A percentile compares a stretch with the other conserved stretches of the same genome.
phyloP scores from a whole-genome alignment of 2,797 vertebrate genomes.

The Propithecus perrieri region DNA sequence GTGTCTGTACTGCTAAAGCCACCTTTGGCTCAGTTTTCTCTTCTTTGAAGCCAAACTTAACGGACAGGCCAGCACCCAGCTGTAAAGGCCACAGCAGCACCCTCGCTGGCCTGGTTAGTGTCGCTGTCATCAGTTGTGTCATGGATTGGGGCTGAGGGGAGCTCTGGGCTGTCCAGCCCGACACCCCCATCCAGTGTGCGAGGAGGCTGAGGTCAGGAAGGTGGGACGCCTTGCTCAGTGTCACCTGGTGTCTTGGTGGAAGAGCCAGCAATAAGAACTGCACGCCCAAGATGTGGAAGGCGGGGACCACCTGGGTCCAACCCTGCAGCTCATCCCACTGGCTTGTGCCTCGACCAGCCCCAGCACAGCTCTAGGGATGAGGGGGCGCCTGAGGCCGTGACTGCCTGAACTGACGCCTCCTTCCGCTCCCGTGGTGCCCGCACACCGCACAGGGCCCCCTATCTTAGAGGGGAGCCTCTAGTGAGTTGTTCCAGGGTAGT shows the following conservation, averaged over 20 bases:
- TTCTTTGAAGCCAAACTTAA: not conserved
- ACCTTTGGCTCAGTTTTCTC: not conserved
- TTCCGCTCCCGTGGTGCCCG: not conserved
- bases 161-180: not conserved
- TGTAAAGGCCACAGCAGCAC: not conserved
- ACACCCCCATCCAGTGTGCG: fast-evolving
- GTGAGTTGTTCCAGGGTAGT: not conserved
- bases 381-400: fast-evolving
- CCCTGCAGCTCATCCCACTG: not conserved
- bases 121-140: not conserved
- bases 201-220: not conserved
- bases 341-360: not conserved
- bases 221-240: not conserved
- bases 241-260: not conserved
- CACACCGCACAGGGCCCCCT: not conserved
- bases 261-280: not conserved
- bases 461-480: not conserved
- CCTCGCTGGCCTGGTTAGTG: not conserved
- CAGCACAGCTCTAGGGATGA: too few species aligned
- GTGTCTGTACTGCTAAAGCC: not conserved
- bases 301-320: too few species aligned
- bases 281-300: not conserved
- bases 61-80: not conserved
- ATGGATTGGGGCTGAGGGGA: fast-evolving
- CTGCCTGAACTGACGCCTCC: not conserved